phyloP scores from a whole-genome alignment of 2,888 invertebrate species.

The Minunthozetes semirufus region DNA sequence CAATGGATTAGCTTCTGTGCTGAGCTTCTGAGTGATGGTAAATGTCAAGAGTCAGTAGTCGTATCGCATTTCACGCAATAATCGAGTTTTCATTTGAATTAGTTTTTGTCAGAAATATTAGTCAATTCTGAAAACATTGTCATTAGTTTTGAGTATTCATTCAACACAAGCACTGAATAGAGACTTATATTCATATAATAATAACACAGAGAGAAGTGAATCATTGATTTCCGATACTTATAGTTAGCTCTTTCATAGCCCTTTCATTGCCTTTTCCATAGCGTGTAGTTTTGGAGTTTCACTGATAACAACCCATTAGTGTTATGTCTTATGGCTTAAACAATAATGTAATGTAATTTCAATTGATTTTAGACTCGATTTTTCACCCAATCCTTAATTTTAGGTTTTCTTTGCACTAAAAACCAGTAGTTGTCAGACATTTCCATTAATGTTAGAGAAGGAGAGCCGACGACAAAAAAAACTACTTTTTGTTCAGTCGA shows the following conservation, averaged over 20 bases:
- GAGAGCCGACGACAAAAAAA: too few relatives aligned
- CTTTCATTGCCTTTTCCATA: too few relatives aligned
- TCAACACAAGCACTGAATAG: background rate
- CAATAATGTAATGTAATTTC: conserved; percentile 7
- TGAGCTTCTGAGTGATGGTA: background rate
- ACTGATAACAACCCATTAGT: conserved; percentile 22
- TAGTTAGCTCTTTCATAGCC: conserved; percentile 10
- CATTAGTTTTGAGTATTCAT: conserved; percentile 9
- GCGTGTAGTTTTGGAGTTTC: background rate
- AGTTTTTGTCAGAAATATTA: conserved; percentile 21
- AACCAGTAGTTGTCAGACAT: background rate
- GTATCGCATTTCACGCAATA: background rate
- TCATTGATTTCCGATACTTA: conserved; percentile 26
- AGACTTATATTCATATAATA: background rate
- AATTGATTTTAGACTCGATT: conserved; percentile 19
- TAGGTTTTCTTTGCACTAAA: background rate
- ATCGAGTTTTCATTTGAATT: conserved; percentile 25
- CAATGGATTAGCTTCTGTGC: background rate
- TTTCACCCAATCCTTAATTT: background rate
- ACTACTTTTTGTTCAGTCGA: background rate
- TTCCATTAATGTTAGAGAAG: too few relatives aligned
- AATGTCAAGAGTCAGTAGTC: background rate
- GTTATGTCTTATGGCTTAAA: conserved; percentile 13
- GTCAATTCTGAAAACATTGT: conserved; percentile 9
- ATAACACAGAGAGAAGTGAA: conserved; percentile 1